phyloP scores from a whole-genome alignment of 1,140 invertebrate species.

The Aphaenogaster rudis region DNA sequence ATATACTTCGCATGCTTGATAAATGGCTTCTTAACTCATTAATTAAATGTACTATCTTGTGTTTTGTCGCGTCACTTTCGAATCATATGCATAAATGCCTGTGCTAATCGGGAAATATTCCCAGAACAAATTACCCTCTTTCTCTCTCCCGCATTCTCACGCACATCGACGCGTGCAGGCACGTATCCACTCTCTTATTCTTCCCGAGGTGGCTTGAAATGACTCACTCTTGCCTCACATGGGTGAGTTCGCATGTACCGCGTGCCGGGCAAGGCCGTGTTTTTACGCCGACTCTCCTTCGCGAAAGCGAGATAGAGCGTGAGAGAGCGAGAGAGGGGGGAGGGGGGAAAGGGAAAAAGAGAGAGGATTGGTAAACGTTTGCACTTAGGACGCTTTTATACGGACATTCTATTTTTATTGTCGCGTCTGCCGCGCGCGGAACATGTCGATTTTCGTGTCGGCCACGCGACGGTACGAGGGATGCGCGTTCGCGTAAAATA shows the following conservation, averaged over 20 bases:
- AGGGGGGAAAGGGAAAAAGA: neutral
- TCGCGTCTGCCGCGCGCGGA: conserved; percentile 38
- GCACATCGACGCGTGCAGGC: neutral
- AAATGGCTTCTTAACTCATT: conserved; percentile 25
- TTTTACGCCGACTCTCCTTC: conserved; percentile 68
- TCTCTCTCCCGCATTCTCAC: conserved; percentile 36
- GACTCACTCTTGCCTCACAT: conserved; percentile 71
- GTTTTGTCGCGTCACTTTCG: conserved; percentile 29
- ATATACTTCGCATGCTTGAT: neutral
- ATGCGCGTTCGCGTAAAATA: conserved; percentile 44
- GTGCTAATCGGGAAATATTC: conserved; percentile 27
- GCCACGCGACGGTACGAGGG: neutral
- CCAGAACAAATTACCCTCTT: conserved; percentile 38
- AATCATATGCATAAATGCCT: conserved; percentile 18
- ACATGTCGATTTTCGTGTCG: conserved; percentile 55
- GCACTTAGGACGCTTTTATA: conserved; percentile 61
- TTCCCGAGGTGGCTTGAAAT: conserved; percentile 62
- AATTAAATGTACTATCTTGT: conserved; percentile 27
- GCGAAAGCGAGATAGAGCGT: conserved; percentile 40
- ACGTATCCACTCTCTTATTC: conserved; percentile 45
- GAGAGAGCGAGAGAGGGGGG: neutral
- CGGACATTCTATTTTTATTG: conserved; percentile 53
- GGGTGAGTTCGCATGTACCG: conserved; percentile 75
- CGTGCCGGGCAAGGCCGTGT: conserved; percentile 77
- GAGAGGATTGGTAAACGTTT: conserved; percentile 56